Evolutionary conservation across 2,888 invertebrate genomes (phyloP).

Genomic region (Noctua comes): DNA sequence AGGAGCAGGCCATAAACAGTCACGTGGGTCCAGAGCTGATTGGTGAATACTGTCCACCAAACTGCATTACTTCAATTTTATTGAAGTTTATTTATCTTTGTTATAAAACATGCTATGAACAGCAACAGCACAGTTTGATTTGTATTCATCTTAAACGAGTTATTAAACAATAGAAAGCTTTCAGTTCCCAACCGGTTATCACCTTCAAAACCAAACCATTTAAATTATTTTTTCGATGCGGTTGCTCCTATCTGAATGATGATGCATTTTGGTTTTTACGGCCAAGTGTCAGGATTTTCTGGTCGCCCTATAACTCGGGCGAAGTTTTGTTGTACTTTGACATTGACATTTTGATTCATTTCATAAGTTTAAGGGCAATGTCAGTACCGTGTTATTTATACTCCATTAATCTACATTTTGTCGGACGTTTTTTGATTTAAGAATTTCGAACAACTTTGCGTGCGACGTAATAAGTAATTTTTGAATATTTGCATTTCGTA

Average conservation of each 20-base stretch:
- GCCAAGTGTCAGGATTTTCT: slow-evolving; percentile 1
- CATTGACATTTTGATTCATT: slow-evolving; percentile 62
- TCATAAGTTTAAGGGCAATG: slow-evolving; percentile 64
- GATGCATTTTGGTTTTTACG: background rate
- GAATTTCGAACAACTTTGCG: slow-evolving; percentile 31
- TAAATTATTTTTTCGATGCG: background rate
- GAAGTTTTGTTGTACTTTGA: slow-evolving; percentile 40
- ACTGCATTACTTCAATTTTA: background rate
- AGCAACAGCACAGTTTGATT: background rate
- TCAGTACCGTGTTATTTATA: slow-evolving; percentile 56
- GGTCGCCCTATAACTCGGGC: slow-evolving; percentile 22
- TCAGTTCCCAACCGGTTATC: background rate
- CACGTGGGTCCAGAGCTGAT: background rate
- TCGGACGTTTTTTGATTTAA: slow-evolving; percentile 35
- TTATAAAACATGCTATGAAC: background rate
- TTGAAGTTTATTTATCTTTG: background rate
- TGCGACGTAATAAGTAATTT: slow-evolving; percentile 13
- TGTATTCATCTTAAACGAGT: background rate
- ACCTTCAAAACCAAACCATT: background rate
- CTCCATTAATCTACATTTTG: slow-evolving; percentile 57
- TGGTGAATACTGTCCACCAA: background rate
- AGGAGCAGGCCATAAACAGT: background rate
- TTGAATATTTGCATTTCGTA: slow-evolving; percentile 38
- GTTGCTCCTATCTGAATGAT: background rate
- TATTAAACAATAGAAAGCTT: slow-evolving; percentile 9